A percentile compares a stretch with the other conserved stretches of the same genome.
phyloP scores from a whole-genome alignment of 2,888 invertebrate species.

The Capitulum mitella region DNA sequence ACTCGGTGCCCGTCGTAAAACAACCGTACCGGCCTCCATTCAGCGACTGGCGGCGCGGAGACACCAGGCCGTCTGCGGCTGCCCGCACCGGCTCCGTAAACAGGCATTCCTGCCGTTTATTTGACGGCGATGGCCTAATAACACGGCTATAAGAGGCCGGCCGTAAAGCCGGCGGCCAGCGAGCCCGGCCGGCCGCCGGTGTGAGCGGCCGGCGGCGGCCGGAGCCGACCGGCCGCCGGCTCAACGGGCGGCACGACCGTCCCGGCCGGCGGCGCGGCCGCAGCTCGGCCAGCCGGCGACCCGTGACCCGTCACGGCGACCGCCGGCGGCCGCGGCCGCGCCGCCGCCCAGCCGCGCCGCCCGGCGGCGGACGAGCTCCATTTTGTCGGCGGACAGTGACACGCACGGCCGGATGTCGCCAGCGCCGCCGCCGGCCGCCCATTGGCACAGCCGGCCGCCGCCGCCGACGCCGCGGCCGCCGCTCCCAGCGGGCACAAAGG shows the following conservation, averaged over 20 bases:
- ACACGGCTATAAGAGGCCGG: neutral
- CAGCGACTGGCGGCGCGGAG: neutral
- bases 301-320: too few species aligned
- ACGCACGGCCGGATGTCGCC: too few species aligned
- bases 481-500: neutral
- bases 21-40: neutral
- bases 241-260: too few species aligned
- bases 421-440: neutral
- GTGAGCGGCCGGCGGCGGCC: neutral
- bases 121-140: slow-evolving; percentile 1
- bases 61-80: neutral
- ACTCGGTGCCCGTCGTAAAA: too few species aligned
- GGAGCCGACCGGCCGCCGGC: neutral
- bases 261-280: too few species aligned
- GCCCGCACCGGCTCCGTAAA: slow-evolving; percentile 1
- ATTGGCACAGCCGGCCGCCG: neutral
- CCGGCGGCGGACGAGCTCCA: too few species aligned
- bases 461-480: neutral
- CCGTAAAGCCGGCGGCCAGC: neutral
- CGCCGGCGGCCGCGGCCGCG: too few species aligned
- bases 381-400: neutral
- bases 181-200: neutral
- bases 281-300: too few species aligned
- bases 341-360: too few species aligned
- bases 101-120: neutral